Evolutionary conservation across 2,797 vertebrate genomes (phyloP).

Genomic region (Anas bahamensis): DNA sequence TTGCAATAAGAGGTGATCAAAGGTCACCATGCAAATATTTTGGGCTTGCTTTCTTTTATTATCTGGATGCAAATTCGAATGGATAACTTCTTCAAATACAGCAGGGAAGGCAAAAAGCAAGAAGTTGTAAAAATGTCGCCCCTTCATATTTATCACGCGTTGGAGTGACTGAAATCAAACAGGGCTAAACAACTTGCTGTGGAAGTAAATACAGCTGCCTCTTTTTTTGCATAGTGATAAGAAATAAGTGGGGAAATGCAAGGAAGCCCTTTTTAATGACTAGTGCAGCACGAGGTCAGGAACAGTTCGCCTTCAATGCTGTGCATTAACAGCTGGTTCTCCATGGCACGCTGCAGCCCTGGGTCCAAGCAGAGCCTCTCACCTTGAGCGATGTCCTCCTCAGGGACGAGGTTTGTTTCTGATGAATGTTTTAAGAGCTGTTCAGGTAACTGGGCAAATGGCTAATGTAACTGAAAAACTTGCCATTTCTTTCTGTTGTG

Average conservation of each 20-base stretch:
- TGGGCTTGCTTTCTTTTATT: neutral
- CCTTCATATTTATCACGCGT: neutral
- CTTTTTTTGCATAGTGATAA: neutral
- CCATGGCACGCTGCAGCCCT: accelerated
- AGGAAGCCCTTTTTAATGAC: neutral
- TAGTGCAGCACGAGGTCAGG: neutral
- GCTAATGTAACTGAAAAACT: neutral
- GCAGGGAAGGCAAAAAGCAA: neutral
- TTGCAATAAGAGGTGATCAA: neutral
- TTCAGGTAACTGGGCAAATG: neutral
- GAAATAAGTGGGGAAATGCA: neutral
- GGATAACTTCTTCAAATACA: neutral
- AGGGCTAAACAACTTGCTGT: neutral
- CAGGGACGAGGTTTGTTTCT: neutral
- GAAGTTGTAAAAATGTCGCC: neutral
- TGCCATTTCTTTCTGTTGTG: neutral
- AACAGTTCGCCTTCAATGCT: neutral
- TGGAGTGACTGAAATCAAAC: neutral
- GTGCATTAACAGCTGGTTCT: neutral
- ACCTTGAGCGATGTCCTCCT: neutral
- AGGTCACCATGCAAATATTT: neutral
- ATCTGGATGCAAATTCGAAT: neutral
- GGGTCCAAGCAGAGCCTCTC: neutral
- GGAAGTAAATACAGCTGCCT: neutral
- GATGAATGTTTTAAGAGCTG: neutral